These are phyloP conservation scores for Heterodera filipjevi DNA, from an alignment of 2,888 invertebrate species.

Conservation along the genomic window DNA sequence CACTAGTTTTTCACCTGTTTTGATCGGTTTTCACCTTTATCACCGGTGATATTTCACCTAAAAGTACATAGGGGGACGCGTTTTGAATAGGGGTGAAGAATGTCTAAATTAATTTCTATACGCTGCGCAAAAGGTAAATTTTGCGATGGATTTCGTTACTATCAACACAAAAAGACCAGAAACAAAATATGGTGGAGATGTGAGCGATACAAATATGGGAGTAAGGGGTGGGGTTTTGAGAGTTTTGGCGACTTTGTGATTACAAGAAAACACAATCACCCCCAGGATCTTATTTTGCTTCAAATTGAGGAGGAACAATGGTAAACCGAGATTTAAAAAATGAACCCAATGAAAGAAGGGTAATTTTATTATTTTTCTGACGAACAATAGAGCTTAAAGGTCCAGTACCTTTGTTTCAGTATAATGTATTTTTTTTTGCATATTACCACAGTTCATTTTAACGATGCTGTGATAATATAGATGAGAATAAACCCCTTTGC, in stretches of 20 bases:
- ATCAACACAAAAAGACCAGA: background rate
- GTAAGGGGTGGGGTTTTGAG: background rate
- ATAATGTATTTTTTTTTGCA: too few relatives aligned
- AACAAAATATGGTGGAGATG: background rate
- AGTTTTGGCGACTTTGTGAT: background rate
- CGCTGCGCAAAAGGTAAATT: background rate
- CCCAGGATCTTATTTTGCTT: background rate
- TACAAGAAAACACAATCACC: background rate
- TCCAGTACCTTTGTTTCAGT: too few relatives aligned
- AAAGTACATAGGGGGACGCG: background rate
- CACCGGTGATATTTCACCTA: background rate
- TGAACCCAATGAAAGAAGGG: too few relatives aligned
- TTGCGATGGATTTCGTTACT: background rate
- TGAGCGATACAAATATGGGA: background rate
- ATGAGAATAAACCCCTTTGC: too few relatives aligned
- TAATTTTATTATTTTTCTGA: too few relatives aligned
- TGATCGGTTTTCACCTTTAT: too few relatives aligned
- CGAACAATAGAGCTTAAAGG: too few relatives aligned
- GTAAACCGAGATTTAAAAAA: too few relatives aligned
- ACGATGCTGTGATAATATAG: too few relatives aligned
- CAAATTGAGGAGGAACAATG: background rate
- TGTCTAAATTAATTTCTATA: background rate
- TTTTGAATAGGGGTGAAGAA: background rate
- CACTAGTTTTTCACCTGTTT: too few relatives aligned
- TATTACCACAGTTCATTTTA: too few relatives aligned